Evolutionary conservation across 35 echinoderm and acorn worm genomes (phyloP), one percentile per base, ranked within the genome.

Genomic region (Patiria miniata): DNA sequence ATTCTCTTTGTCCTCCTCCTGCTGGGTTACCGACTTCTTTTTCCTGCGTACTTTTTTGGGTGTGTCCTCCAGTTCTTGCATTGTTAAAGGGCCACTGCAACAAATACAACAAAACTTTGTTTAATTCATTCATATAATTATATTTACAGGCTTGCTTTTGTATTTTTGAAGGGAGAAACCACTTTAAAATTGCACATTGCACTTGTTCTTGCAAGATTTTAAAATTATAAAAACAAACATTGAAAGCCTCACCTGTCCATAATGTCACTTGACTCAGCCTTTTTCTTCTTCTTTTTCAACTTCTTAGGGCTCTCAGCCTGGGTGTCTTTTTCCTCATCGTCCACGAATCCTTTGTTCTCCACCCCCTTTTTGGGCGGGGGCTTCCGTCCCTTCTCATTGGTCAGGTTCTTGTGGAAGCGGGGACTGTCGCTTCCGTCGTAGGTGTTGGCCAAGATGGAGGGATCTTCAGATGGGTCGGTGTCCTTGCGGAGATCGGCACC

Each of bases 401-500:
- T 97, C 36, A 76, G 77, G 86, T 97, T 97, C 79, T 97, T 97
- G 37, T 79, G 39, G 80, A 90, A 93, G 16, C 95, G 80, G 44
- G 95, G 95, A 30, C 91, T 93, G 40, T 93, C 91, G 8, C 83
- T 36, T 38, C 51, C 91, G 79, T 97, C 85, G 77, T 93, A 97
- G 1, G 91, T 97, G 60, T 97, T 97, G 39, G 79, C 78, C 2
- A 93, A 40, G 37, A 93, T 77, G 1, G 91, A 84, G 0, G 88
- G 61, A 47, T 97, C 91, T 30, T 96, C 88, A 7, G 37, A 40
- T 51, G 40, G 78, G 39, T 84, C 82, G 14, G 68, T 50, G 19
- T 88, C 81, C 50, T 96, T 96, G 8, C 68, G 54, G 40, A 96
- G 78, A 69, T 89, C 83, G n/a, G 90, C 90, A 44, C 86, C 90